A percentile compares a stretch with the other conserved stretches of the same genome.
Evolutionary conservation across 2,113 vertebrate species (phyloP).

Genomic region (Chinchilla lanigera): DNA sequence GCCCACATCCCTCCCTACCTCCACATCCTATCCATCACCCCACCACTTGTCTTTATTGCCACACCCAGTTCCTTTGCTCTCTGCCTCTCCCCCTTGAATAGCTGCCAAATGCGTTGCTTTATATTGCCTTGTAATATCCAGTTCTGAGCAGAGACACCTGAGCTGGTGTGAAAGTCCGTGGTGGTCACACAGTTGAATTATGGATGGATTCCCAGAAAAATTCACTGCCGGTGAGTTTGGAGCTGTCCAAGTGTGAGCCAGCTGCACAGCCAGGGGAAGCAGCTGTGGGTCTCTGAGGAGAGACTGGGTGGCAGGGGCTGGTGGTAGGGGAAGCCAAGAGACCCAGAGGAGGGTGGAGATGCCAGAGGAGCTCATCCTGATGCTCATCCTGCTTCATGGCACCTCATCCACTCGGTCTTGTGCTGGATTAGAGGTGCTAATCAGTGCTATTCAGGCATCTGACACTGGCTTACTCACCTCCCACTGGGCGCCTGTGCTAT

Average conservation of each 20-base stretch:
- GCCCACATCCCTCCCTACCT: accelerated
- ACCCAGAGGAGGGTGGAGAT: neutral
- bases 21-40: accelerated
- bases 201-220: constrained; percentile 10
- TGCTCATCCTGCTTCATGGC: accelerated
- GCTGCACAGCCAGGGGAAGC: neutral
- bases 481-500: no score
- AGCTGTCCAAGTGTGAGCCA: no score
- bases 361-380: accelerated
- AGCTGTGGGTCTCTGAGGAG: neutral
- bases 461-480: no score
- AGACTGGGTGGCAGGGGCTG: neutral
- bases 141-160: neutral
- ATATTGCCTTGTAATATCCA: neutral
- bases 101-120: neutral
- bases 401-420: accelerated
- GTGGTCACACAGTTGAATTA: neutral
- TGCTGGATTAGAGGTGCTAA: accelerated
- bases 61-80: neutral
- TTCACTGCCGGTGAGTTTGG: constrained; percentile 42
- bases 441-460: neutral
- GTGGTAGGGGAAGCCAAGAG: neutral
- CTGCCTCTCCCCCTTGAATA: constrained; percentile 19
- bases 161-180: neutral
- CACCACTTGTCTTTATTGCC: neutral